Base-by-base conservation (phyloP, 2,888 invertebrate species). In the Aleiodes alternator region DNA sequence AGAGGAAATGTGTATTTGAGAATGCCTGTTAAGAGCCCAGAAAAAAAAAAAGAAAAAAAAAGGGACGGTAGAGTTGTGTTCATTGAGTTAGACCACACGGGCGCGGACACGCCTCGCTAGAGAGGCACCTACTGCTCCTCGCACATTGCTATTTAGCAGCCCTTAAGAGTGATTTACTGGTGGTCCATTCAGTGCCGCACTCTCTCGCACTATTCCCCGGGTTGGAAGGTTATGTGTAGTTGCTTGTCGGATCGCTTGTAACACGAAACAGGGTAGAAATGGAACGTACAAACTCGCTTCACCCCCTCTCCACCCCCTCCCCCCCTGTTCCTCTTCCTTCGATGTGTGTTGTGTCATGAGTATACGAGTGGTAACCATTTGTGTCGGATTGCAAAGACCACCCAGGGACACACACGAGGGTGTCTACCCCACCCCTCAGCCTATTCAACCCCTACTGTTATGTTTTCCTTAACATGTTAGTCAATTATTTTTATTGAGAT, bases 111-210 rank as follows among this genome's bases (percentile, higher is more conserved):
- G 84, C 82, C 84, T 82, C 78, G 79, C 68, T 79, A 76, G 79
- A 78, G 78, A 81, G 76, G 75, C 57, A 78, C 69, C 77, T 43
- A n/a, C 70, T 57, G 23, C 23, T 23, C 23, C 55, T 38, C 55
- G 77, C 80, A 72, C 72, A 78, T 78, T 80, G 86, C 86, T 85
- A 86, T 88, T 89, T 88, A 89, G 84, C 88, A 88, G 88, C 88
- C 87, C 88, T 89, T 86, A 86, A 82, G 82, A 82, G 84, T 89
- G 89, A 89, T 89, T 88, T 88, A 88, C 82, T 86, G 84, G 79
- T 80, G 76, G 69, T 71, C 69, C 73, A 61, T 73, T 51, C 57
- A n/a, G 61, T 69, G 69, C 56, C 38, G 66, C 43, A 53, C 43
- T 51, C 43, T 51, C 61, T 55, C 59, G 59, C 57, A 48, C 71